Conservation (phyloP, 2,888 invertebrate species). For the Euproctis similis region DNA sequence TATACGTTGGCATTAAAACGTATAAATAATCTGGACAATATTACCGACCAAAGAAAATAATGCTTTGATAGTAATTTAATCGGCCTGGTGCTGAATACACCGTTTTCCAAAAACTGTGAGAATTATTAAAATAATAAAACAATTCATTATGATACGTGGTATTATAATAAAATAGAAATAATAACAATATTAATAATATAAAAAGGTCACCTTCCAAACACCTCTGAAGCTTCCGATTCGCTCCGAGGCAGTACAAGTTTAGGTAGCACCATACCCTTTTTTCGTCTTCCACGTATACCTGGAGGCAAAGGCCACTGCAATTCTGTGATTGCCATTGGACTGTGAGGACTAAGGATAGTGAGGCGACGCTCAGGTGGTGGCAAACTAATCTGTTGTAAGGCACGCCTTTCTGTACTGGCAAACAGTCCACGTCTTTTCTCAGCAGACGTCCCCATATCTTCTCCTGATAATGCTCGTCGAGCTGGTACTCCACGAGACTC, state of each 20-base stretch:
- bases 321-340: constrained; percentile 82
- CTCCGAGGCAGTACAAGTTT: constrained; percentile 84
- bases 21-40: too few relatives aligned
- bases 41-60: too few relatives aligned
- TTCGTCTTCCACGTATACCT: constrained; percentile 78
- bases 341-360: constrained; percentile 87
- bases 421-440: constrained; percentile 81
- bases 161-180: constrained; percentile 1
- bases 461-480: constrained; percentile 78
- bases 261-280: constrained; percentile 83
- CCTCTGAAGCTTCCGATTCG: constrained; percentile 82
- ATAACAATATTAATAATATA: constrained; percentile 12
- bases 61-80: too few relatives aligned
- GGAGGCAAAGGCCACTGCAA: constrained; percentile 77
- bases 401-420: constrained; percentile 79
- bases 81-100: too few relatives aligned
- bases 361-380: constrained; percentile 81
- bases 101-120: too few relatives aligned
- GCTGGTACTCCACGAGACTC: constrained; percentile 79
- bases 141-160: neutral
- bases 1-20: too few relatives aligned
- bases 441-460: constrained; percentile 77
- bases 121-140: too few relatives aligned
- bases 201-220: constrained; percentile 75
- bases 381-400: constrained; percentile 81